A percentile compares a stretch with the other conserved stretches of the same genome.
These are phyloP conservation scores for Orchesella cincta DNA, from an alignment of 1,140 invertebrate species.

Conservation along the genomic window DNA sequence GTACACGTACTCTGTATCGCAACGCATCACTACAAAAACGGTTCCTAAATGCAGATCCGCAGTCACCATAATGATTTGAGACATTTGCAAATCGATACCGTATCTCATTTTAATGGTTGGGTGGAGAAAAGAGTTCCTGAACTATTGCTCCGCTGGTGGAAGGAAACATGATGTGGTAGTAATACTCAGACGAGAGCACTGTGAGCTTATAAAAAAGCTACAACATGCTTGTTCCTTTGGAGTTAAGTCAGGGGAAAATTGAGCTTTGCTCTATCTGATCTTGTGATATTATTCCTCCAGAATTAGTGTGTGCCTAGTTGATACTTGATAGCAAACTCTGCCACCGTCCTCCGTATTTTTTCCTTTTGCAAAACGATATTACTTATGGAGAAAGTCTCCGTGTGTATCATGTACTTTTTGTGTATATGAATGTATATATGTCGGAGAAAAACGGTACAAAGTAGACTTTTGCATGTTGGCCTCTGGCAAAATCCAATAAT, in stretches of 20 bases:
- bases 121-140: not conserved
- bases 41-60: no score
- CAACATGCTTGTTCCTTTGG: not conserved
- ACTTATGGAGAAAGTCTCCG: no score
- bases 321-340: no score
- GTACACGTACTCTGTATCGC: no score
- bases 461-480: not conserved
- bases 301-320: not conserved
- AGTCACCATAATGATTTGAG: slow-evolving; percentile 22
- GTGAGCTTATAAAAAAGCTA: no score
- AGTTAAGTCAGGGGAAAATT: slow-evolving; percentile 14
- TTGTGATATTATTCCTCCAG: not conserved
- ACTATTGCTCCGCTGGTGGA: not conserved
- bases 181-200: no score
- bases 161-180: no score
- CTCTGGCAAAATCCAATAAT: slow-evolving; percentile 14
- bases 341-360: no score
- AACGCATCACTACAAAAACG: no score
- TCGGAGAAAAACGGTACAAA: not conserved
- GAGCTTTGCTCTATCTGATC: not conserved
- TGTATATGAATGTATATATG: slow-evolving; percentile 1
- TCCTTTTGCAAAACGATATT: no score
- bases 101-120: slow-evolving; percentile 26
- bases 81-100: slow-evolving; percentile 27
- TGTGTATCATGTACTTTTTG: no score